Base-by-base conservation (phyloP, 35 echinoderm and acorn worm species). In the Ophiothrix spiculata region DNA sequence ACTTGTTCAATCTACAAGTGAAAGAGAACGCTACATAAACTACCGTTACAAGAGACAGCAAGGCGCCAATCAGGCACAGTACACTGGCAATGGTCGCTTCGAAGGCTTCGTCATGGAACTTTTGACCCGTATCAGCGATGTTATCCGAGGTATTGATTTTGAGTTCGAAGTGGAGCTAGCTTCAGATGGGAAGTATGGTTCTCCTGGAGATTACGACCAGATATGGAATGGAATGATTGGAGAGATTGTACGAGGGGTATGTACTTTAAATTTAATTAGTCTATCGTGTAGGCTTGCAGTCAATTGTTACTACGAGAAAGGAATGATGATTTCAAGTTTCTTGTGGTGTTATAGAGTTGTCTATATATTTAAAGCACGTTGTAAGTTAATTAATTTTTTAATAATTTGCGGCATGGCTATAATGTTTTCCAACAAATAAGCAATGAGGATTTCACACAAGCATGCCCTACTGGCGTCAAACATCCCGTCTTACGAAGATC, bases 91-190 rank as follows among this genome's bases (percentile, higher is more conserved):
- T 39, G 87, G 49, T 1, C 31, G 80, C 32, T 92, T 76, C 39
- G 90, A 92, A 34, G 90, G 90, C 35, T 92, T 81, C 38, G 87
- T 92, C 63, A 92, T 92, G 90, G 90, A 92, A 13, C 79, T 92
- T 1, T 37, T 92, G n/a, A 64, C 38, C 14, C 33, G 80, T 69
- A 87, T 92, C 29, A 87, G 87, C 28, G 38, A 56, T 25, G 29
- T 36, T 39, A 92, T 92, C 38, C 64, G 85, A 34, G 79, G 90
- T n/a, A 93, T 93, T 35, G 87, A 93, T 76, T 93, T 93, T 63
- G 86, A 93, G 6, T 93, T 81, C 54, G 87, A 93, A 32, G 86
- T 93, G 1, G 86, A 89, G 46, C 63, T 93, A 10, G 91, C 86
- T 0, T 45, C 86, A 35, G 91, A 93, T 32, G 87, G 87, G 25